Percentiles rank a stretch among this genome's conserved stretches.
phyloP scores from a whole-genome alignment of 2,113 vertebrate genomes.

The Nesogale talazaci region DNA sequence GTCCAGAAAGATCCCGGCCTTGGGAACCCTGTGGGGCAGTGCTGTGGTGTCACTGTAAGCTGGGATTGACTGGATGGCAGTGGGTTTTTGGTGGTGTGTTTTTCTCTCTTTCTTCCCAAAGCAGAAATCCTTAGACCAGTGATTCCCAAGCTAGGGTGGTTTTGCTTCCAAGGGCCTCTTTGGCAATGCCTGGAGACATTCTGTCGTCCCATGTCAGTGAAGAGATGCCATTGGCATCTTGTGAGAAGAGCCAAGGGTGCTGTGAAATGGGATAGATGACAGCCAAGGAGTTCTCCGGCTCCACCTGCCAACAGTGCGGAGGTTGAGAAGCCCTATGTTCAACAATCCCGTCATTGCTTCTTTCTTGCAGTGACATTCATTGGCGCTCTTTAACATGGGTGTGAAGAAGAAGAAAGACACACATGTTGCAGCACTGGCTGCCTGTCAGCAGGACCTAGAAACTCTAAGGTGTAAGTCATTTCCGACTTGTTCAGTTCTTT shows the following conservation, averaged over 20 bases:
- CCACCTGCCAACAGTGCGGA: background rate
- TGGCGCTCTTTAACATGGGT: conserved; percentile 89
- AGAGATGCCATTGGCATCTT: background rate
- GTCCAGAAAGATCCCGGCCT: too few relatives aligned
- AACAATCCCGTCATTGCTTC: background rate
- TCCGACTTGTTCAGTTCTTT: conserved; percentile 24
- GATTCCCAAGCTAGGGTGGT: background rate
- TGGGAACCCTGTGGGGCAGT: too few relatives aligned
- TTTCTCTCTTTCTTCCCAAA: conserved; percentile 14
- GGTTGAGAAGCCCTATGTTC: background rate
- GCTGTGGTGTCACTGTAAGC: too few relatives aligned
- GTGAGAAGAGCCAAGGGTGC: background rate
- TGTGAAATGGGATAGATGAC: background rate
- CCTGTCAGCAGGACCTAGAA: conserved; percentile 88
- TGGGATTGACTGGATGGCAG: too few relatives aligned
- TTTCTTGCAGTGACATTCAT: conserved; percentile 58
- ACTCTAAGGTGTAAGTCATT: conserved; percentile 88
- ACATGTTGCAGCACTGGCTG: conserved; percentile 88
- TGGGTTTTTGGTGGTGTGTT: too few relatives aligned
- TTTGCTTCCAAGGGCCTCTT: background rate
- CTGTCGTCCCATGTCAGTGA: background rate
- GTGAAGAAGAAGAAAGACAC: conserved; percentile 93
- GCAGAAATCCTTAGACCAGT: background rate
- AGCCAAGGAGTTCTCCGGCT: background rate
- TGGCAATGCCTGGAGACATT: background rate